These are phyloP conservation scores for Pteria penguin DNA, from an alignment of 2,888 invertebrate genomes.

Conservation along the genomic window DNA sequence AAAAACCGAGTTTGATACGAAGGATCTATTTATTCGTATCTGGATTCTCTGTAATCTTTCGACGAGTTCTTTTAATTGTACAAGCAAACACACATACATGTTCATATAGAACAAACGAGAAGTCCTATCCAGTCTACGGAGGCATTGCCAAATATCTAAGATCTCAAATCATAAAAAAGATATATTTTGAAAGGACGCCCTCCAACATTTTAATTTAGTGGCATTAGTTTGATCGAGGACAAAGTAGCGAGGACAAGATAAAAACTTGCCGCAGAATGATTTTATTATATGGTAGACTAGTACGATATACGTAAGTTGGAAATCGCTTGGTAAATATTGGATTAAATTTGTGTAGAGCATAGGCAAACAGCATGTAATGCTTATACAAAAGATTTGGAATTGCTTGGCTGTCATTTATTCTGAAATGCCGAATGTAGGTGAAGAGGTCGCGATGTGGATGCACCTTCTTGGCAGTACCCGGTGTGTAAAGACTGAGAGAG, in stretches of 20 bases:
- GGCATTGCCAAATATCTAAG: too few relatives aligned
- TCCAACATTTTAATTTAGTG: neutral
- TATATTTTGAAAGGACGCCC: neutral
- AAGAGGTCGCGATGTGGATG: neutral
- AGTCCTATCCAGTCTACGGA: too few relatives aligned
- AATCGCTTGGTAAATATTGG: neutral
- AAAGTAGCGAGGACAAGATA: neutral
- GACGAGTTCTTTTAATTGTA: too few relatives aligned
- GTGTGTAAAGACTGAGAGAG: too few relatives aligned
- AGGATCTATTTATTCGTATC: too few relatives aligned
- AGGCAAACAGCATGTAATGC: neutral
- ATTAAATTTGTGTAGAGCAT: neutral
- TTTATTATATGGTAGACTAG: neutral
- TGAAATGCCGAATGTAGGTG: neutral
- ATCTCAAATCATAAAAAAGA: too few relatives aligned
- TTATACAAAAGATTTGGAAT: neutral
- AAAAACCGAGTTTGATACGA: too few relatives aligned
- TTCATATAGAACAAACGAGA: too few relatives aligned
- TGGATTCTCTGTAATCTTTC: too few relatives aligned
- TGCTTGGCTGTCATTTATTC: neutral
- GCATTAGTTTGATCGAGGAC: neutral
- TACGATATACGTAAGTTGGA: neutral
- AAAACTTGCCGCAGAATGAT: neutral
- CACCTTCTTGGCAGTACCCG: too few relatives aligned
- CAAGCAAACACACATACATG: too few relatives aligned